phyloP scores from a whole-genome alignment of 1,140 invertebrate genomes.

The Ganaspis sp. region DNA sequence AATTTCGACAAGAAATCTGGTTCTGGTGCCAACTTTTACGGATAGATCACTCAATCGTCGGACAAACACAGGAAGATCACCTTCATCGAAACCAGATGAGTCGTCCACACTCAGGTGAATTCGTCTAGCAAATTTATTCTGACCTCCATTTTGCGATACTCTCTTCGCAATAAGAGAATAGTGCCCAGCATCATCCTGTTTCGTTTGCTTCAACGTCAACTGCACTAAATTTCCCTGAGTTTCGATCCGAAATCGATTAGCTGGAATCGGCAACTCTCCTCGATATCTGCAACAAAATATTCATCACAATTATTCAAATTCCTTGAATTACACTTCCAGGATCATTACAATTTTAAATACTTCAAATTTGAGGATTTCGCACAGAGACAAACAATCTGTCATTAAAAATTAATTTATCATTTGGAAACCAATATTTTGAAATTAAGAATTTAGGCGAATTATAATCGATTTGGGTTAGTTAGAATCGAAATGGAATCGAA shows the following conservation, averaged over 20 bases:
- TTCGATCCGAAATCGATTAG: conserved; percentile 71
- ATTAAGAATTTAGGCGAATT: no score
- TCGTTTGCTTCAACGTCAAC: conserved; percentile 76
- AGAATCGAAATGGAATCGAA: no score
- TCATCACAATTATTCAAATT: no score
- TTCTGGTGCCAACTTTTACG: conserved; percentile 90
- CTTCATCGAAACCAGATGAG: conserved; percentile 65
- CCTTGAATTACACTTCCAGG: no score
- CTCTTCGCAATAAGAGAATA: conserved; percentile 79
- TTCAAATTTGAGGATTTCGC: no score
- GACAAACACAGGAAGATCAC: conserved; percentile 86
- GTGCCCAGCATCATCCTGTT: conserved; percentile 76
- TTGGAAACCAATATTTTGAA: no score
- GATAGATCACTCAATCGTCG: conserved; percentile 86
- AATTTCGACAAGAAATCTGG: conserved; percentile 89
- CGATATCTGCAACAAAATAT: conserved; percentile 59
- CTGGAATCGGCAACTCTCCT: conserved; percentile 68
- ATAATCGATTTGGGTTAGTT: no score
- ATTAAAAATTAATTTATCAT: no score
- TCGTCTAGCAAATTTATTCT: conserved; percentile 60
- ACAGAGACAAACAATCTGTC: no score
- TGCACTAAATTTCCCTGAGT: conserved; percentile 75
- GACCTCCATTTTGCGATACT: conserved; percentile 68
- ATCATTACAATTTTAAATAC: no score
- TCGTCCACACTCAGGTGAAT: conserved; percentile 69